A percentile compares a stretch with the other conserved stretches of the same genome.
phyloP scores from a whole-genome alignment of 2,888 invertebrate genomes.

The Gonocerus acuteangulatus region DNA sequence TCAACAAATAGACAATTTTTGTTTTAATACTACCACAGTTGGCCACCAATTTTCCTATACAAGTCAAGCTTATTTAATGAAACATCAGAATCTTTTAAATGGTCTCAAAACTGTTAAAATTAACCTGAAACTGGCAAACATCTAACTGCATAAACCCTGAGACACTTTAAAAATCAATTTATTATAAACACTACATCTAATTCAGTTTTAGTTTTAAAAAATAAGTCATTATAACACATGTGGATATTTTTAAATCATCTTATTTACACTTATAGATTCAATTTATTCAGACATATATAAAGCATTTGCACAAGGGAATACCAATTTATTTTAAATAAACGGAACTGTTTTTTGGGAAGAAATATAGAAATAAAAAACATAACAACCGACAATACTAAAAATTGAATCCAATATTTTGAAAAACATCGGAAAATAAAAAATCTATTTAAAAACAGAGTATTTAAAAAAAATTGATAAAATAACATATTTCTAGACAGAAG shows the following conservation, averaged over 20 bases:
- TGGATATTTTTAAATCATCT: slow-evolving; percentile 35
- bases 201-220: slow-evolving; percentile 36
- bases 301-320: slow-evolving; percentile 42
- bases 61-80: slow-evolving; percentile 25
- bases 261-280: slow-evolving; percentile 41
- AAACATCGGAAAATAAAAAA: slow-evolving; percentile 30
- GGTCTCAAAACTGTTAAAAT: slow-evolving; percentile 29
- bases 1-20: slow-evolving; percentile 34
- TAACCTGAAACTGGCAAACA: slow-evolving; percentile 32
- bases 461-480: slow-evolving; percentile 25
- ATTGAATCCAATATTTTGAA: slow-evolving; percentile 25
- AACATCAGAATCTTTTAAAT: slow-evolving; percentile 24
- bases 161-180: slow-evolving; percentile 37
- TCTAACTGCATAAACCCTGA: slow-evolving; percentile 37
- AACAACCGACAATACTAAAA: slow-evolving; percentile 28
- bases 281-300: slow-evolving; percentile 41
- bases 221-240: slow-evolving; percentile 37
- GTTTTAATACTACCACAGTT: slow-evolving; percentile 29
- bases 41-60: slow-evolving; percentile 35
- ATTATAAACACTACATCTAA: slow-evolving; percentile 37
- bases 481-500: slow-evolving; percentile 19
- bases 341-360: slow-evolving; percentile 15
- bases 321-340: slow-evolving; percentile 35
- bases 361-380: slow-evolving; percentile 24
- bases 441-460: slow-evolving; percentile 28